These are phyloP conservation scores for Microcebus murinus DNA, from an alignment of 2,113 vertebrate species.

Conservation along the genomic window DNA sequence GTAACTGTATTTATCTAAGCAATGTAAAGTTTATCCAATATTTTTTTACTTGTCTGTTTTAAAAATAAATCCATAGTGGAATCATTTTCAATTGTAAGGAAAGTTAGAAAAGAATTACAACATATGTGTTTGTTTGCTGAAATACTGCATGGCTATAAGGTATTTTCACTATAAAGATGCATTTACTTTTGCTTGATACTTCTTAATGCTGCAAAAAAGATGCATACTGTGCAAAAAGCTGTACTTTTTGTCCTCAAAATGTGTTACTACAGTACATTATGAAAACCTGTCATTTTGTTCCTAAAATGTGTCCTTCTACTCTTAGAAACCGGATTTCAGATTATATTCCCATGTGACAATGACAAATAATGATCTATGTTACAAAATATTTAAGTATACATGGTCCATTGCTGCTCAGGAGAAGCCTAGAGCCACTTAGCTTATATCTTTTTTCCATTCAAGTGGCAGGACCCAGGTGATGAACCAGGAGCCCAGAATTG, in stretches of 20 bases:
- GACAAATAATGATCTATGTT: not conserved
- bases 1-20: not conserved
- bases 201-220: not conserved
- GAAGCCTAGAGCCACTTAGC: not conserved
- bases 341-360: not conserved
- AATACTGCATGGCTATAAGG: not conserved
- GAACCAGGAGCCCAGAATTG: not conserved
- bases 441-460: constrained; percentile 14
- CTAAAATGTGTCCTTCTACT: not conserved
- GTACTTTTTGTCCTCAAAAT: constrained; percentile 1
- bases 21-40: not conserved
- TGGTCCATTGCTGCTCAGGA: not conserved
- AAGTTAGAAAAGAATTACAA: not conserved
- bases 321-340: constrained; percentile 7
- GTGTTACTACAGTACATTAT: not conserved
- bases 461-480: not conserved
- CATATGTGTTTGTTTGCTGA: not conserved
- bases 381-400: not conserved
- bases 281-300: not conserved
- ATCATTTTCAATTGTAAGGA: not conserved
- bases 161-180: constrained; percentile 19
- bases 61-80: constrained; percentile 39
- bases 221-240: not conserved
- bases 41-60: not conserved
- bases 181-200: not conserved